phyloP scores from a whole-genome alignment of 2,797 vertebrate species.

The Eurystomus glaucurus region DNA sequence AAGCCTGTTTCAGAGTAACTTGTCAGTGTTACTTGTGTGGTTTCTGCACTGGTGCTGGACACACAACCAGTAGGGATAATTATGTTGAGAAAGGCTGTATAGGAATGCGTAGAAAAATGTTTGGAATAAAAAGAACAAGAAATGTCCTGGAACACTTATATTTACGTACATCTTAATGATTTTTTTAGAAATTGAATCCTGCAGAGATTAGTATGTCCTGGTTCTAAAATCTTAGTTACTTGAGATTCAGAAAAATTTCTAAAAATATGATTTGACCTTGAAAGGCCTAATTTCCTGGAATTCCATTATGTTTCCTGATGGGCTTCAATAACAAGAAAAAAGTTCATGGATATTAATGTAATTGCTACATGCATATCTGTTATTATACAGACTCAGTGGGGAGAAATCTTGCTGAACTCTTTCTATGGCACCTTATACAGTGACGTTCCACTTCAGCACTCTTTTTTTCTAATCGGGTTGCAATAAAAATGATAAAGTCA shows the following conservation, averaged over 20 bases:
- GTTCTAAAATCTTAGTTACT: not conserved
- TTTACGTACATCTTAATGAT: not conserved
- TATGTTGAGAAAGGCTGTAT: accelerated
- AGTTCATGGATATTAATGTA: not conserved
- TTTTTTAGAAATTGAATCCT: not conserved
- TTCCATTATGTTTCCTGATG: not conserved
- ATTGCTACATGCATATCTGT: not conserved
- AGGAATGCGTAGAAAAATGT: not conserved
- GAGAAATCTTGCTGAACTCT: not conserved
- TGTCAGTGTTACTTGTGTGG: not conserved
- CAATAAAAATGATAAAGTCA: not conserved
- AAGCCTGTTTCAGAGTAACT: not conserved
- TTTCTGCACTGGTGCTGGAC: not conserved
- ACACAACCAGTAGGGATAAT: accelerated
- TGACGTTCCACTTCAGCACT: not conserved
- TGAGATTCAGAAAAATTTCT: not conserved
- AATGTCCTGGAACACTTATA: accelerated
- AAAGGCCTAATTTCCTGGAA: not conserved
- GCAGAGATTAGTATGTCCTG: accelerated
- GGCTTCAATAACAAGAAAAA: not conserved
- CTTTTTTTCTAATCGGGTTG: not conserved
- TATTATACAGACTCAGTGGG: not conserved
- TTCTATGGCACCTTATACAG: not conserved
- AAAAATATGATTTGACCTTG: not conserved
- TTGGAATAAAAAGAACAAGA: not conserved